Percentiles rank a stretch among this genome's conserved stretches.
Conservation (phyloP, 2,888 invertebrate genomes). For the Andrena marginata region DNA sequence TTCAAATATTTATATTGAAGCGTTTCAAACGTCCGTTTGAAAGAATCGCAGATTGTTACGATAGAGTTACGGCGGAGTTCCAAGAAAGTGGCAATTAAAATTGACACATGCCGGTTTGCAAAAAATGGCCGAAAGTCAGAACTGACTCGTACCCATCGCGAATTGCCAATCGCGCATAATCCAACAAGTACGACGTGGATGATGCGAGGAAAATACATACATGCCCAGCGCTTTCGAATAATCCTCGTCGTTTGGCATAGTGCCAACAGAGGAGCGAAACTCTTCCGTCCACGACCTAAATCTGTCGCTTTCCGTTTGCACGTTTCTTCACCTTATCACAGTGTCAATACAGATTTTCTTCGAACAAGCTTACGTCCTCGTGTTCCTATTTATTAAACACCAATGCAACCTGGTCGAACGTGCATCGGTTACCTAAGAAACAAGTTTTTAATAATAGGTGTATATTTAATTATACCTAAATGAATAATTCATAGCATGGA, state of each 20-base stretch:
- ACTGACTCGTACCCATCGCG: slow-evolving; percentile 54
- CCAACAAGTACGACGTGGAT: slow-evolving; percentile 41
- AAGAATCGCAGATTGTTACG: background rate
- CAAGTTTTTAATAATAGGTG: no score
- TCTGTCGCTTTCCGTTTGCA: slow-evolving; percentile 73
- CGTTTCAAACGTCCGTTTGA: background rate
- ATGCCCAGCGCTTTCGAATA: slow-evolving; percentile 60
- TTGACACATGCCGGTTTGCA: slow-evolving; percentile 17
- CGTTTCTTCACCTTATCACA: slow-evolving; percentile 64
- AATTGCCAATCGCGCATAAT: slow-evolving; percentile 53
- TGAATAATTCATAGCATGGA: background rate
- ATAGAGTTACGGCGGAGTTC: background rate
- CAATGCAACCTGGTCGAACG: background rate
- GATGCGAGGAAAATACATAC: slow-evolving; percentile 57
- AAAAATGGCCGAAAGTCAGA: slow-evolving; percentile 52
- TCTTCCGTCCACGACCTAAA: slow-evolving; percentile 74
- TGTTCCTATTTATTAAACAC: slow-evolving; percentile 14
- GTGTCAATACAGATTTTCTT: slow-evolving; percentile 54
- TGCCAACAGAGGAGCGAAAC: slow-evolving; percentile 70
- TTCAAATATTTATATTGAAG: background rate
- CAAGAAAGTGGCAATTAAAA: slow-evolving; percentile 24
- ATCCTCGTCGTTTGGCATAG: slow-evolving; percentile 59
- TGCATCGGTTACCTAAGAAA: background rate
- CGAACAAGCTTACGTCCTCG: slow-evolving; percentile 1
- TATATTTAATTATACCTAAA: background rate